Evolutionary conservation across 1,140 invertebrate species (phyloP).

Genomic region (Lepidurus packardi): DNA sequence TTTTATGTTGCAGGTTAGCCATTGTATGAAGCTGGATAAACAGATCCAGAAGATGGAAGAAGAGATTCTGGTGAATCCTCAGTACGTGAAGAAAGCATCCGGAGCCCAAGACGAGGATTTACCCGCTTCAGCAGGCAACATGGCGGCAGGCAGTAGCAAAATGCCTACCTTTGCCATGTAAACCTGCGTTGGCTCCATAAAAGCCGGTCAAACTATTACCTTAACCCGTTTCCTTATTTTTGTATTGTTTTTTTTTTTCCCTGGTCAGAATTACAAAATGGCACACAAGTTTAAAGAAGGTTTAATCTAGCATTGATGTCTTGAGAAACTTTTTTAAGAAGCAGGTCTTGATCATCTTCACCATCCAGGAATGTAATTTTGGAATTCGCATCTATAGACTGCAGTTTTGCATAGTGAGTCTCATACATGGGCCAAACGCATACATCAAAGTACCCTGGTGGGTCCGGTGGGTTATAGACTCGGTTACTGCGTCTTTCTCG

Average conservation of each 20-base stretch:
- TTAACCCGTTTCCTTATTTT: not conserved
- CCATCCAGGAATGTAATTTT: not conserved
- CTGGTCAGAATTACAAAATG: not conserved
- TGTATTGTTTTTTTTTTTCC: not conserved
- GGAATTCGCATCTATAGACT: not conserved
- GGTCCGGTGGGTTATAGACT: conserved; percentile 69
- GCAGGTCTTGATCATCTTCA: not conserved
- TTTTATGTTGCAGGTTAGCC: conserved; percentile 60
- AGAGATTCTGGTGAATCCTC: conserved; percentile 84
- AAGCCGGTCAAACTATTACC: not conserved
- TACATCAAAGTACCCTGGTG: conserved; percentile 68
- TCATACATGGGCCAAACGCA: conserved; percentile 69
- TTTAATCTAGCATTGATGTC: not conserved
- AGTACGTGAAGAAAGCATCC: conserved; percentile 69
- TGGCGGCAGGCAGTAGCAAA: not conserved
- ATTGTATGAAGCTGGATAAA: conserved; percentile 77
- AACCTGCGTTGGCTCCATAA: conserved; percentile 44
- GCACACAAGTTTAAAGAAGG: not conserved
- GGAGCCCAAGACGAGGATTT: conserved; percentile 57
- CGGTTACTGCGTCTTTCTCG: conserved; percentile 38
- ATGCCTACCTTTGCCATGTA: not conserved
- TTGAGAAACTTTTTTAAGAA: not conserved
- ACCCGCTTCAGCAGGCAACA: not conserved
- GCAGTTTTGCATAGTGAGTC: conserved; percentile 42
- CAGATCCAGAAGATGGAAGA: conserved; percentile 87